These are phyloP conservation scores for Pemphigus obesinymphae DNA, from an alignment of 1,140 invertebrate genomes.

Conservation along the genomic window DNA sequence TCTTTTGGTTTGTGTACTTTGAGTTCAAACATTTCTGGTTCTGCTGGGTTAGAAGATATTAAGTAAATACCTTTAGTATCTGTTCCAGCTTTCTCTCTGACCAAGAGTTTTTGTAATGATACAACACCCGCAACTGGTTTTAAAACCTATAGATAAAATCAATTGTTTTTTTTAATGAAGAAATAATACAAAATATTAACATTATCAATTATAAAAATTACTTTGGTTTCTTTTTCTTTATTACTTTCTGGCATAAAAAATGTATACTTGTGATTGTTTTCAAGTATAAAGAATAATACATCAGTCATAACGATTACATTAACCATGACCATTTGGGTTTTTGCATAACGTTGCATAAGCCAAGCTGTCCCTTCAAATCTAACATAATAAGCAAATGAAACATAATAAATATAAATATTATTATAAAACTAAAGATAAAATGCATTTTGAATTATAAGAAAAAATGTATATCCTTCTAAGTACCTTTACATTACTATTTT, in stretches of 20 bases:
- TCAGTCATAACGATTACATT: slow-evolving; percentile 88
- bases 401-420: no score
- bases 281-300: slow-evolving; percentile 84
- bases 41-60: slow-evolving; percentile 76
- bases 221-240: slow-evolving; percentile 44
- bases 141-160: slow-evolving; percentile 26
- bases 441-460: no score
- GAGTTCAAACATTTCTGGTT: slow-evolving; percentile 93
- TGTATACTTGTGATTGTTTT: slow-evolving; percentile 75
- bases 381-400: slow-evolving; percentile 44
- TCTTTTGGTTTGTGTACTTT: slow-evolving; percentile 84
- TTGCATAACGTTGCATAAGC: slow-evolving; percentile 75
- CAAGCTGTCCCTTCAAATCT: slow-evolving; percentile 80
- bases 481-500: no score
- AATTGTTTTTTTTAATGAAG: neutral
- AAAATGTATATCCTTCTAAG: no score
- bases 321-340: slow-evolving; percentile 77
- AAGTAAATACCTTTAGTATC: slow-evolving; percentile 83
- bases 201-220: neutral
- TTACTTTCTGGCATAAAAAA: slow-evolving; percentile 85
- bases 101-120: slow-evolving; percentile 81
- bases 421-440: no score
- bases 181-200: neutral
- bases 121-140: slow-evolving; percentile 69
- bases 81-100: slow-evolving; percentile 85